These are phyloP conservation scores for Dromococcyx pavoninus DNA, from an alignment of 2,797 vertebrate species.

Conservation along the genomic window DNA sequence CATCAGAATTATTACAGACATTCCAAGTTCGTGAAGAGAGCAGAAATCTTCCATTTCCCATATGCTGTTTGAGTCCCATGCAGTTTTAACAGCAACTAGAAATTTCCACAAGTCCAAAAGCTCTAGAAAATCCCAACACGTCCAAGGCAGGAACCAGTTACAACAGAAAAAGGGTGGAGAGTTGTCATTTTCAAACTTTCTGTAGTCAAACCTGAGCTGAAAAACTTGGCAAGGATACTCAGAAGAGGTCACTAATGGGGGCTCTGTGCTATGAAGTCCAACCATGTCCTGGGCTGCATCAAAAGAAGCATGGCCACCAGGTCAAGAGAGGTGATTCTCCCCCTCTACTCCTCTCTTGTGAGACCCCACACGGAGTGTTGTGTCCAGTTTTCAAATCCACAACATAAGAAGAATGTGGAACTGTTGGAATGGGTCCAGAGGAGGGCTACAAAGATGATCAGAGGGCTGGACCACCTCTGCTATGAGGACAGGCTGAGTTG, in stretches of 20 bases:
- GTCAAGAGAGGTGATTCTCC: too few species aligned
- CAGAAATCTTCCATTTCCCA: neutral
- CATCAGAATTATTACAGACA: neutral
- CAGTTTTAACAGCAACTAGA: neutral
- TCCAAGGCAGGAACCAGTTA: neutral
- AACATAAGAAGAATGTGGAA: too few species aligned
- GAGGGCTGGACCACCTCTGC: too few species aligned
- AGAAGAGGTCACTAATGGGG: neutral
- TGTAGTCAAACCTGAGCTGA: neutral
- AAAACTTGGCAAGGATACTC: neutral
- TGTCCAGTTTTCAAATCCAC: too few species aligned
- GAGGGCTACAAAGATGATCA: too few species aligned
- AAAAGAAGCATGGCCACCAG: too few species aligned
- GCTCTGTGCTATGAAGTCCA: too few species aligned
- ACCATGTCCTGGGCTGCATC: too few species aligned
- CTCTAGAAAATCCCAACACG: neutral
- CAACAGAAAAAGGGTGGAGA: neutral
- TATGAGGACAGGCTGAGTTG: too few species aligned
- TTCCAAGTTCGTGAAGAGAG: neutral
- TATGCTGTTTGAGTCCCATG: neutral
- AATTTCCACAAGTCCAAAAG: neutral
- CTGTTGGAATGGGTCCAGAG: too few species aligned
- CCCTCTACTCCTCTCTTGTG: too few species aligned
- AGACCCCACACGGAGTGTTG: too few species aligned
- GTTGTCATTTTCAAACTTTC: neutral